A percentile compares a stretch with the other conserved stretches of the same genome.
phyloP scores from a whole-genome alignment of 2,797 vertebrate genomes.

The Malacoctenus gilli region DNA sequence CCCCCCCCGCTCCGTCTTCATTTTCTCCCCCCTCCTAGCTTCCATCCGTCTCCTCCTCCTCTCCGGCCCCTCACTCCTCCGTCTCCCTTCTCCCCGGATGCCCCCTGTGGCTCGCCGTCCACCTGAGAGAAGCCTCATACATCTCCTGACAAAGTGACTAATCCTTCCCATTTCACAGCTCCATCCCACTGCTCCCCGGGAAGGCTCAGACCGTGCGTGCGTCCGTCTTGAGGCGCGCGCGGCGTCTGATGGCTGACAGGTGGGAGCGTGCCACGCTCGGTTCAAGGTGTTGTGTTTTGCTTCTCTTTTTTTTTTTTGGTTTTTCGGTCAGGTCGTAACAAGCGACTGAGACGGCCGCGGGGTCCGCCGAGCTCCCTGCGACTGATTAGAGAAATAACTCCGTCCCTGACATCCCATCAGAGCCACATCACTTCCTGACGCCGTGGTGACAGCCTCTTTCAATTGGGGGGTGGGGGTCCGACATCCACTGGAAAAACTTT shows the following conservation, averaged over 20 bases:
- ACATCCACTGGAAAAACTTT: background rate
- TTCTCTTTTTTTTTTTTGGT: no score
- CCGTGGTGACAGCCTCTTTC: slow-evolving; percentile 11
- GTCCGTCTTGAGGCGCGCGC: slow-evolving; percentile 38
- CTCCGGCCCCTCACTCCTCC: slow-evolving; percentile 45
- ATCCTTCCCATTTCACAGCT: slow-evolving; percentile 80
- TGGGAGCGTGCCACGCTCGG: slow-evolving; percentile 61
- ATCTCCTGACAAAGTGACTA: slow-evolving; percentile 82
- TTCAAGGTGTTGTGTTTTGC: slow-evolving; percentile 68
- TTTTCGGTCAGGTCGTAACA: slow-evolving; percentile 47
- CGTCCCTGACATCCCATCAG: slow-evolving; percentile 41
- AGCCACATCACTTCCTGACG: slow-evolving; percentile 41
- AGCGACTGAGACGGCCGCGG: slow-evolving; percentile 57
- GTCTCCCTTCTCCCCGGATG: slow-evolving; percentile 24
- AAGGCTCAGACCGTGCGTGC: slow-evolving; percentile 45
- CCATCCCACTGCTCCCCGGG: slow-evolving; percentile 67
- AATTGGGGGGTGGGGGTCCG: no score
- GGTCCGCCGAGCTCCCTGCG: slow-evolving; percentile 32
- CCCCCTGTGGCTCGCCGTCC: slow-evolving; percentile 70
- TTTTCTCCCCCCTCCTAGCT: slow-evolving; percentile 36
- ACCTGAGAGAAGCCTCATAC: slow-evolving; percentile 75
- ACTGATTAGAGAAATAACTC: slow-evolving; percentile 65
- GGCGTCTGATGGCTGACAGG: slow-evolving; percentile 70
- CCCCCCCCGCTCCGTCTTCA: slow-evolving; percentile 54
- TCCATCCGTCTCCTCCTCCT: slow-evolving; percentile 19